Percentiles rank a stretch among this genome's conserved stretches.
Evolutionary conservation across 37 sponge, comb jelly and placozoan genomes (phyloP).

Genomic region (Beroe forskalii): DNA sequence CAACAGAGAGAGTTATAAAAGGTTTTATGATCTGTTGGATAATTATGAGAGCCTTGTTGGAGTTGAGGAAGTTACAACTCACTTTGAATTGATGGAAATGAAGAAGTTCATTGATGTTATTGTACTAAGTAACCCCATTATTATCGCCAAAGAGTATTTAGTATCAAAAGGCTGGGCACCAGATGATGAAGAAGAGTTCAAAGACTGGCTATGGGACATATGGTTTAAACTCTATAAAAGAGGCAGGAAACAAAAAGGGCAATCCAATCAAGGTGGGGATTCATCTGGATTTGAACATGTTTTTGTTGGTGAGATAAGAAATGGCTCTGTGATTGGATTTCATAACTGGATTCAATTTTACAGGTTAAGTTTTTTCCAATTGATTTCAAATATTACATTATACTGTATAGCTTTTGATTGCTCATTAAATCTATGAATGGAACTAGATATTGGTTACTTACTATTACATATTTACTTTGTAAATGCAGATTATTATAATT

Average conservation of each 20-base stretch:
- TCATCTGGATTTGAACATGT: constrained; percentile 96
- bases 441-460: too few relatives aligned
- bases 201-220: constrained; percentile 79
- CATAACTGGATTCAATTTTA: constrained; percentile 98
- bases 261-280: constrained; percentile 67
- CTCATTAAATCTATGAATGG: too few relatives aligned
- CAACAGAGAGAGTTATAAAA: constrained; percentile 73
- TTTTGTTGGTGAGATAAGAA: constrained; percentile 91
- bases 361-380: not conserved
- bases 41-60: constrained; percentile 80
- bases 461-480: too few relatives aligned
- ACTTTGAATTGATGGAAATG: constrained; percentile 80
- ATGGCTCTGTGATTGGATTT: constrained; percentile 78
- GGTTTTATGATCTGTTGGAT: constrained; percentile 84
- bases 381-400: too few relatives aligned
- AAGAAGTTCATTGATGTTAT: constrained; percentile 79
- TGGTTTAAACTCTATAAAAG: constrained; percentile 86
- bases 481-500: too few relatives aligned
- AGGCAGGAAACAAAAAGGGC: constrained; percentile 67
- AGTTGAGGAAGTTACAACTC: constrained; percentile 76
- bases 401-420: too few relatives aligned
- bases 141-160: constrained; percentile 68
- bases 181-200: constrained; percentile 70
- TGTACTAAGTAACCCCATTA: constrained; percentile 68
- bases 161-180: constrained; percentile 72